Base-by-base conservation (phyloP, 2,797 vertebrate species). In the Spea hammondii region DNA sequence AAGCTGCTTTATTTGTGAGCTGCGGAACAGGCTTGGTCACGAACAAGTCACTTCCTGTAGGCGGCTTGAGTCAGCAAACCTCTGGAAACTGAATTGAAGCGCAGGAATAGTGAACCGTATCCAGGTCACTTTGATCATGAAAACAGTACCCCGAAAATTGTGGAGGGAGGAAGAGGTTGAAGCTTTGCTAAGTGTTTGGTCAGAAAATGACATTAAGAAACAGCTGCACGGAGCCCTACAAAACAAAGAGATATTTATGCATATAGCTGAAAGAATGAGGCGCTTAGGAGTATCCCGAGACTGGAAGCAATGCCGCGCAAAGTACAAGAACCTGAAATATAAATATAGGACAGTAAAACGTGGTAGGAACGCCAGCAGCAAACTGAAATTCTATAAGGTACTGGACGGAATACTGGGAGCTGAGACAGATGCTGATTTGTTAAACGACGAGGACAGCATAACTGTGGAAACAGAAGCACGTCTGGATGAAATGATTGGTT, bases 71-170 rank as follows among this genome's bases (percentile, higher is more conserved):
- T 95, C 96, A 97, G 94, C 96, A 93, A 94, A 94, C 92, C 89
- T 96, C 92, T 93, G 95, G 96, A 93, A 97, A 98, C 95, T 87
- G 91, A 93, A 88, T 84, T 86, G 91, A 92, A 92, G 94, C 94
- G 59, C 93, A 92, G 92, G 93, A 94, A 93, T 91, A 92, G 91
- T 90, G 90, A 91, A 96, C 94, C 92, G 93, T 95, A 95, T 98
- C 95, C 96, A 95, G 95, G 95, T 96, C 95, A 94, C 93, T 94
- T 95, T 94, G 92, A 95, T 95, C 93, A 96, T 96, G 95, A 95
- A 97, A 92, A 90, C 91, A 91, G 91, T 90, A 92, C 91, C 93
- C 88, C 91, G 92, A 87, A 94, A 93, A 91, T 93, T 92, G 0
- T 97, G 96, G 95, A 93, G 92, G 89, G 94, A 95, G 80, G 92